A percentile compares a stretch with the other conserved stretches of the same genome.
Conservation (phyloP, 2,888 invertebrate genomes). For the Trachelus iudaicus region DNA sequence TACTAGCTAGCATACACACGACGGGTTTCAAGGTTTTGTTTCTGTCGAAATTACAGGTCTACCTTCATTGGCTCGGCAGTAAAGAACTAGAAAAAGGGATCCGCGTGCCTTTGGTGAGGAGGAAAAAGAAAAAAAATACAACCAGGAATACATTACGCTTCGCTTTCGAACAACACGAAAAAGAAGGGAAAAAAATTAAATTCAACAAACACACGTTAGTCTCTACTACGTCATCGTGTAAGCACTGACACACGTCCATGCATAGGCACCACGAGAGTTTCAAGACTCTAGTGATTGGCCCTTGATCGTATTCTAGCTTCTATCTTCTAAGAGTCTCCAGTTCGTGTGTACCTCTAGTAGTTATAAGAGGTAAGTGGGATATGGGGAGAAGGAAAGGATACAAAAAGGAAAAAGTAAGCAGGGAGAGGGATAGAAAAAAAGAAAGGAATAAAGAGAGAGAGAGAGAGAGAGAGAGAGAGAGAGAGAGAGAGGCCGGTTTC, state of each 20-base stretch:
- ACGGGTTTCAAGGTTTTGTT: constrained; percentile 26
- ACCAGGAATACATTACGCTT: not conserved
- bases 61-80: constrained; percentile 16
- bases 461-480: not conserved
- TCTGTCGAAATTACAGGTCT: constrained; percentile 61
- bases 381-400: constrained; percentile 5
- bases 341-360: not conserved
- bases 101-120: constrained; percentile 32
- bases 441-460: not conserved
- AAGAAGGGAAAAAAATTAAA: not conserved
- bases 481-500: constrained; percentile 24
- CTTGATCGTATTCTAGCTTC: not conserved
- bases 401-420: constrained; percentile 9
- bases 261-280: not conserved
- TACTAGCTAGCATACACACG: not conserved
- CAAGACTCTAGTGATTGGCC: not conserved
- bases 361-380: not conserved
- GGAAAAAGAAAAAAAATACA: constrained; percentile 9
- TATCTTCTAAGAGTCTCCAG: not conserved
- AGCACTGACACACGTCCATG: not conserved
- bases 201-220: not conserved
- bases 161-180: constrained; percentile 8
- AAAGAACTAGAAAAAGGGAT: constrained; percentile 5
- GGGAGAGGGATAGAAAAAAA: not conserved
- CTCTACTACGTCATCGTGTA: not conserved